Evolutionary conservation across 2,113 vertebrate genomes (phyloP).

Genomic region (Melospiza georgiana): DNA sequence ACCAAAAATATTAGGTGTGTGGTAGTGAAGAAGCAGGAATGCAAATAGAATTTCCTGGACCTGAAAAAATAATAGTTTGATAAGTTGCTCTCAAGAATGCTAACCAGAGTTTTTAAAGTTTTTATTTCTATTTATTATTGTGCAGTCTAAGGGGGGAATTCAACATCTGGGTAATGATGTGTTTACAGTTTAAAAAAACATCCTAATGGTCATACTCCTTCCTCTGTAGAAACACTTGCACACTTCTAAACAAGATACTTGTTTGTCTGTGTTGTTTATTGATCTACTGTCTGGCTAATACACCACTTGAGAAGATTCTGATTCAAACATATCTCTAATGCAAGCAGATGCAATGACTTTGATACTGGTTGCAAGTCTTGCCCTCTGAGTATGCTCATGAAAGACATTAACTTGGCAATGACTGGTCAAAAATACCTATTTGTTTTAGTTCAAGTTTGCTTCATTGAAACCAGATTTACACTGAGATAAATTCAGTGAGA

Average conservation of each 20-base stretch:
- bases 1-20: neutral
- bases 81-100: neutral
- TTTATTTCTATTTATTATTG: conserved; percentile 37
- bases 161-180: conserved; percentile 11
- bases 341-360: neutral
- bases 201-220: neutral
- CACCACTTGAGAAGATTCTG: neutral
- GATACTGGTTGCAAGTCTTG: neutral
- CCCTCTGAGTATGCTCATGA: neutral
- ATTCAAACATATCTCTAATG: neutral
- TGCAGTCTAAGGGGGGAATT: neutral
- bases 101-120: neutral
- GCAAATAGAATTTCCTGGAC: neutral
- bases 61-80: neutral
- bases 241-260: neutral
- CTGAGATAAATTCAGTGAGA: neutral
- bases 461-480: conserved; percentile 11
- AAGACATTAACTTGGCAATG: neutral
- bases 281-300: neutral
- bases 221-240: neutral
- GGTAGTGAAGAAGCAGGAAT: neutral
- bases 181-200: conserved; percentile 32
- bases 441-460: neutral
- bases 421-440: neutral
- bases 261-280: conserved; percentile 30